phyloP scores from a whole-genome alignment of 2,113 vertebrate genomes.

The Eulemur rufifrons region DNA sequence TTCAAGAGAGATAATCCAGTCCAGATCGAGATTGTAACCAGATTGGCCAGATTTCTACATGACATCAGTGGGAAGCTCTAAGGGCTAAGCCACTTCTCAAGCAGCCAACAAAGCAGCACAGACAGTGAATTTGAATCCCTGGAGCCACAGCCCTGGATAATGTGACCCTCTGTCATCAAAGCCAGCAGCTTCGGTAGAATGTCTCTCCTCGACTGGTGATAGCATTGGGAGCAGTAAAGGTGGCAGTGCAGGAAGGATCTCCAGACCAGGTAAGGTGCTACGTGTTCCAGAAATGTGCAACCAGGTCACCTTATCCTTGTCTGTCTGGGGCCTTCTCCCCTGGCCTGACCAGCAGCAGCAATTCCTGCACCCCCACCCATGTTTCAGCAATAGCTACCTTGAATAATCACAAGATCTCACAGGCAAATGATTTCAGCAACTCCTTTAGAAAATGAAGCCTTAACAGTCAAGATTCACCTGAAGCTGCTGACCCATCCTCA shows the following conservation, averaged over 20 bases:
- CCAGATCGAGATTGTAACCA: conserved; percentile 97
- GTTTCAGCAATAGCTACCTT: conserved; percentile 90
- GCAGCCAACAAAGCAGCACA: conserved; percentile 97
- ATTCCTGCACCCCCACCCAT: conserved; percentile 87
- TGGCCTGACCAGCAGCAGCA: conserved; percentile 83
- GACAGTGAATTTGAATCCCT: conserved; percentile 94
- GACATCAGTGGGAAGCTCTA: conserved; percentile 85
- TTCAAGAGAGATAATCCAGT: conserved; percentile 95
- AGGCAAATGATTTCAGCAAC: conserved; percentile 92
- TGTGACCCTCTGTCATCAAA: conserved; percentile 93
- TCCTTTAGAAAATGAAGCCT: conserved; percentile 94
- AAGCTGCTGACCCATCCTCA: conserved; percentile 90
- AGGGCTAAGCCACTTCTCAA: conserved; percentile 88
- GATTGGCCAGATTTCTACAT: conserved; percentile 30
- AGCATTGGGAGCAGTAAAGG: conserved; percentile 92
- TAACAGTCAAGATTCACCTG: conserved; percentile 92
- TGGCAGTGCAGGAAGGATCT: conserved; percentile 87
- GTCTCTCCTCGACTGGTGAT: conserved; percentile 95
- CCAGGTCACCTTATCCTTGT: conserved; percentile 85
- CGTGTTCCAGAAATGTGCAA: conserved; percentile 88
- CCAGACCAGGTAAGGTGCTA: conserved; percentile 91
- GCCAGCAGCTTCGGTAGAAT: conserved; percentile 97
- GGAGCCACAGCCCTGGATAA: conserved; percentile 94
- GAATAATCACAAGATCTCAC: conserved; percentile 92
- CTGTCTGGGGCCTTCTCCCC: conserved; percentile 87